Evolutionary conservation across 2,888 invertebrate genomes (phyloP), one percentile per base, ranked within the genome.

Genomic region (Nymphalis urticae): DNA sequence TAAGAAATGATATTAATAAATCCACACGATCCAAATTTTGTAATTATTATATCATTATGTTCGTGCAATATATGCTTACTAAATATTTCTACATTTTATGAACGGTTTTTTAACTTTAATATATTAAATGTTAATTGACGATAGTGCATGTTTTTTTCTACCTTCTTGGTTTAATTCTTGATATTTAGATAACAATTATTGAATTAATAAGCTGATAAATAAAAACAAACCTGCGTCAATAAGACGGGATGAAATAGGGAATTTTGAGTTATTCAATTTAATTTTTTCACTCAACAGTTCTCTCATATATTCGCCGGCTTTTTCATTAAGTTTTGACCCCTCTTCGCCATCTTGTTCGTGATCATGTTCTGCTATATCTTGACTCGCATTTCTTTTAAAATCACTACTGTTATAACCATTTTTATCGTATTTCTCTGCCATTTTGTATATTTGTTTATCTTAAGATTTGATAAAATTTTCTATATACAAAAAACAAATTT

Each of bases 261-360:
- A 95, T 82, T 95, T 96, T 62, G 94, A 92, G 75, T 94, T 90
- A 76, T 94, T 95, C 75, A 96, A 89, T 75, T 94, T 94, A 69
- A 94, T 93, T 84, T 96, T 96, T 81, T 96, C 96, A 62, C 94
- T 94, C 71, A 97, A 82, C 69, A 97, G 92, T 81, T 96, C 96
- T 27, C 95, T 93, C 82, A 97, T 95, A 81, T 97, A 97, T 88
- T 97, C 96, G 66, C 94, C 95, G 83, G 96, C 95, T 89, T 96
- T 96, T 83, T 95, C 95, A 75, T 94, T 94, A 70, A 95, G 87
- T 80, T 93, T 94, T 62, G 93, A 86, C 76, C 89, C 89, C 24
- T 93, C 94, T 66, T 94, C 94, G 83, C 93, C 92, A 89, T 93
- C 91, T 93, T 94, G 89, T 66, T 80, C 85, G 65, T 85, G 84